These are phyloP conservation scores for Danio choprae DNA, from an alignment of 2,797 vertebrate genomes.

Conservation along the genomic window DNA sequence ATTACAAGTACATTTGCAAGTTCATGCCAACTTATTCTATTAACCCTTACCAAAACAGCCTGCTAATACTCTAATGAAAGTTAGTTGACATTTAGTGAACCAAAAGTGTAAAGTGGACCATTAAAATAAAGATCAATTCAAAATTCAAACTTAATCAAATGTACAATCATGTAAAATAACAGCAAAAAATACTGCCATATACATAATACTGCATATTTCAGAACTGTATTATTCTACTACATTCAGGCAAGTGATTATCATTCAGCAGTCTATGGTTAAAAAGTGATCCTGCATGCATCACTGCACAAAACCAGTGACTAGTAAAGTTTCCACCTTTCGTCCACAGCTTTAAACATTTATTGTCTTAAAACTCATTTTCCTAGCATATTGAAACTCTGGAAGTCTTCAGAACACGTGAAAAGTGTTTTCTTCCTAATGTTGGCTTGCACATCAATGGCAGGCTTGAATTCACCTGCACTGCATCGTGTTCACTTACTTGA, in stretches of 20 bases:
- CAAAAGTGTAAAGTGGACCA: too few species aligned
- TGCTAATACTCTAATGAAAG: too few species aligned
- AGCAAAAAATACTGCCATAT: not conserved
- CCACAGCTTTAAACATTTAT: not conserved
- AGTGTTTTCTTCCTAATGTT: not conserved
- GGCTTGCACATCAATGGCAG: not conserved
- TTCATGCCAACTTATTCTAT: too few species aligned
- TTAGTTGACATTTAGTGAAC: too few species aligned
- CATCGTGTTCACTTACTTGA: not conserved
- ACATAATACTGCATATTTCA: not conserved
- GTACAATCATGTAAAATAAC: not conserved
- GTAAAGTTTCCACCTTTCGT: conserved; percentile 18
- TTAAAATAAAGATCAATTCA: too few species aligned
- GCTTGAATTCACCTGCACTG: not conserved
- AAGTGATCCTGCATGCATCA: not conserved
- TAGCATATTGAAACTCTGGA: not conserved
- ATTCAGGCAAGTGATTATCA: not conserved
- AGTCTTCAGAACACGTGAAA: not conserved
- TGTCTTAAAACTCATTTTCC: not conserved
- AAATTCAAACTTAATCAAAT: not conserved
- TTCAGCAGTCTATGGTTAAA: not conserved
- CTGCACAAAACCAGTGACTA: conserved; percentile 24
- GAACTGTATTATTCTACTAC: not conserved
- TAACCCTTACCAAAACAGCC: too few species aligned
- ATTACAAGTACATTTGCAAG: too few species aligned